Evolutionary conservation across 1,140 invertebrate genomes (phyloP).

Genomic region (Campoletis sonorensis): DNA sequence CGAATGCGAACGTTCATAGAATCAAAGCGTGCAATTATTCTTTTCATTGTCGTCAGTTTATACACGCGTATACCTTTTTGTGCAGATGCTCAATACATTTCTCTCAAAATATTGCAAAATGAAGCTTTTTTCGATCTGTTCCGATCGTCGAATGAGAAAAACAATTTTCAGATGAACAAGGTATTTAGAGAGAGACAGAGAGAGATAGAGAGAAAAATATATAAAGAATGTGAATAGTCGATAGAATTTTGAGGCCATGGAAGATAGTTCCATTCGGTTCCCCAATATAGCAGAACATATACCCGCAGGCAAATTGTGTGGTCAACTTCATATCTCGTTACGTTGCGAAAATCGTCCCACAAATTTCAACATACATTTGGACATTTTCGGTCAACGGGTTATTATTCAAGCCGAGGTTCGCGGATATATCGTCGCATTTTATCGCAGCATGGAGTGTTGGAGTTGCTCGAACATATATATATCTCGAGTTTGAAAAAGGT

Average conservation of each 20-base stretch:
- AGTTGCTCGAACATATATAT: background rate
- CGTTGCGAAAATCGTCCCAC: constrained; percentile 19
- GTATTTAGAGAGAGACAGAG: too few relatives aligned
- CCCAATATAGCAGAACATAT: constrained; percentile 30
- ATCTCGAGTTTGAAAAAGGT: background rate
- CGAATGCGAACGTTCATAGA: too few relatives aligned
- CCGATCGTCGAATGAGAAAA: background rate
- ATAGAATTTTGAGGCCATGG: background rate
- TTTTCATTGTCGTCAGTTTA: too few relatives aligned
- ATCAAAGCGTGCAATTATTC: too few relatives aligned
- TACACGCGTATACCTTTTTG: background rate
- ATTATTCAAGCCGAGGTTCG: background rate
- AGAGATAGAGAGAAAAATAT: background rate
- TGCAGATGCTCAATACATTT: background rate
- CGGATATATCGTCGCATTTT: background rate
- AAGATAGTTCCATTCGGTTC: constrained; percentile 23
- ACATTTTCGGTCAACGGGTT: background rate
- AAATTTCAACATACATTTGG: background rate
- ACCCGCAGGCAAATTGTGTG: constrained; percentile 2
- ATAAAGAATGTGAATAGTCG: background rate
- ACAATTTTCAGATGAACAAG: constrained; percentile 1
- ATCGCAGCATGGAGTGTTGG: too few relatives aligned
- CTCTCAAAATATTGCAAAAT: background rate
- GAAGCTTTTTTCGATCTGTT: background rate
- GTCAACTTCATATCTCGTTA: constrained; percentile 34